These are phyloP conservation scores for Leptinotarsa undecemlineata DNA, from an alignment of 1,140 invertebrate genomes.

Conservation along the genomic window DNA sequence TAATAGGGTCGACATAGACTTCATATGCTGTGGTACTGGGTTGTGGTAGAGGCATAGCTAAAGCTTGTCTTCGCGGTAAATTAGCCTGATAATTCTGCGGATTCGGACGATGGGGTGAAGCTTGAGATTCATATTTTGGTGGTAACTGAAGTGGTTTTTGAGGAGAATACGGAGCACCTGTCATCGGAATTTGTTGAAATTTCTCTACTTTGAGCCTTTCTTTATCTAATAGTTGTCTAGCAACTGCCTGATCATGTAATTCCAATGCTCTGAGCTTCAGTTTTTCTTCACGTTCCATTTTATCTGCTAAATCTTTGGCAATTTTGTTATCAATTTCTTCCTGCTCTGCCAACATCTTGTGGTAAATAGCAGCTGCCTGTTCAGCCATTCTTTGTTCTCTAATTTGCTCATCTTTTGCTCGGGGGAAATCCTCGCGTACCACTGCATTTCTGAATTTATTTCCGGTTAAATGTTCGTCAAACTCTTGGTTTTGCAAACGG, in stretches of 20 bases:
- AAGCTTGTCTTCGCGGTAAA: conserved; percentile 46
- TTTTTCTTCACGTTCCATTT: conserved; percentile 66
- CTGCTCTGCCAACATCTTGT: conserved; percentile 66
- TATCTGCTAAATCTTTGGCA: conserved; percentile 67
- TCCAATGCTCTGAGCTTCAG: conserved; percentile 59
- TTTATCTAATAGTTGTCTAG: conserved; percentile 56
- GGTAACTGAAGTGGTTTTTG: conserved; percentile 33
- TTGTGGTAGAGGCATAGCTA: conserved; percentile 48
- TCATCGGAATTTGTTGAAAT: conserved; percentile 30
- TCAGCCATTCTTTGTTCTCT: conserved; percentile 71
- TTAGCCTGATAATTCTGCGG: conserved; percentile 43
- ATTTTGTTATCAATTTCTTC: conserved; percentile 73
- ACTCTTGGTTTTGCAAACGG: conserved; percentile 88
- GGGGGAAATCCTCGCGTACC: conserved; percentile 85
- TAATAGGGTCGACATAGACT: conserved; percentile 39
- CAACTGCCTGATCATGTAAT: conserved; percentile 58
- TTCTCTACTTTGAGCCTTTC: conserved; percentile 42
- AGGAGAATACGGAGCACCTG: conserved; percentile 26
- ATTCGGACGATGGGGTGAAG: conserved; percentile 36
- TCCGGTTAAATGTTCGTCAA: conserved; percentile 80
- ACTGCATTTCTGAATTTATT: conserved; percentile 86
- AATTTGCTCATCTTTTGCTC: conserved; percentile 80
- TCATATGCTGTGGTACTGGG: conserved; percentile 19
- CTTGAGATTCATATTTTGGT: conserved; percentile 31
- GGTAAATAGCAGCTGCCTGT: conserved; percentile 64